Conservation (phyloP, 2,113 vertebrate genomes). For the Nyctibius bracteatus region DNA sequence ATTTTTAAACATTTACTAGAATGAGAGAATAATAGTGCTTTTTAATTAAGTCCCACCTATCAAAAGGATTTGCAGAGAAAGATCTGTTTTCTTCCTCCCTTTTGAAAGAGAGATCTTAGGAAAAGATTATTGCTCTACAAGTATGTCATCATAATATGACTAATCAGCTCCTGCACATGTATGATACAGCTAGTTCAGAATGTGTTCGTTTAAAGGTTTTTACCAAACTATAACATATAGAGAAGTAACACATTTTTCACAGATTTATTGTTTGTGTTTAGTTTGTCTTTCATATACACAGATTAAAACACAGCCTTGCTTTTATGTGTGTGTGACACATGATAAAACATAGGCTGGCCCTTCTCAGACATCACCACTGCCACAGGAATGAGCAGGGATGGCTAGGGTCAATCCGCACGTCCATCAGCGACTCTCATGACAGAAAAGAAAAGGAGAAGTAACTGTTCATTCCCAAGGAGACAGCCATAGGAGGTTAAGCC, state of each 20-base stretch:
- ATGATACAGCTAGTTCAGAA: not conserved
- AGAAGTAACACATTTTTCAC: not conserved
- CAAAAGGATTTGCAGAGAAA: not conserved
- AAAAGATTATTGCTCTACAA: not conserved
- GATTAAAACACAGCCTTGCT: not conserved
- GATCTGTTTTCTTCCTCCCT: not conserved
- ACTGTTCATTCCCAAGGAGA: not conserved
- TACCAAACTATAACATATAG: not conserved
- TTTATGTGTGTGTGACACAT: fast-evolving
- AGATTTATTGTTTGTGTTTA: not conserved
- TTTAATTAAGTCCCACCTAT: not conserved
- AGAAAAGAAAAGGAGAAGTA: not conserved
- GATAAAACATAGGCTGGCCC: not conserved
- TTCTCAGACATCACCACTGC: not conserved
- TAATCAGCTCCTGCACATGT: not conserved
- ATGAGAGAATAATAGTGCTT: not conserved
- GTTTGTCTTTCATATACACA: not conserved
- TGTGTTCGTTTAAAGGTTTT: not conserved
- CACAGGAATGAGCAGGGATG: not conserved
- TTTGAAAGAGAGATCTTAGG: not conserved
- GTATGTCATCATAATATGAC: not conserved
- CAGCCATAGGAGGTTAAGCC: not conserved
- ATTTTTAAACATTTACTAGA: not conserved
- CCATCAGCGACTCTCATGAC: not conserved
- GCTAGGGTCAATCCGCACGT: not conserved